phyloP scores from a whole-genome alignment of 2,797 vertebrate genomes.

The Dallia pectoralis region DNA sequence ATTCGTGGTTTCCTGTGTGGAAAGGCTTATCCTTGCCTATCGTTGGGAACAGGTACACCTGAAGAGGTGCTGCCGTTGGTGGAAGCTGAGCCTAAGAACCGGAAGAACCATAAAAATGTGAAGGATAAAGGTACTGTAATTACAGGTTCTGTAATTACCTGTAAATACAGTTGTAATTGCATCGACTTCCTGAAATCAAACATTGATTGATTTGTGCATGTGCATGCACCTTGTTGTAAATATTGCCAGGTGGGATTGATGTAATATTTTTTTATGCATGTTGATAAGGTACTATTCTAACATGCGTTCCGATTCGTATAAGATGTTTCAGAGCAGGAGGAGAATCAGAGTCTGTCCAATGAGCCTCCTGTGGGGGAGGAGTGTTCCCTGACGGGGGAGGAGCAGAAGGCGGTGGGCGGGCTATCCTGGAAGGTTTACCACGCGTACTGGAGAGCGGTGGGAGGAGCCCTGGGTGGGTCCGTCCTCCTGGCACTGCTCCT shows the following conservation, averaged over 20 bases:
- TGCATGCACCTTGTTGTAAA: neutral
- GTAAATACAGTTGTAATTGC: neutral
- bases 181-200: neutral
- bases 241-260: neutral
- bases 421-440: conserved; percentile 86
- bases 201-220: neutral
- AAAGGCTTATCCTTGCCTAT: neutral
- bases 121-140: conserved; percentile 68
- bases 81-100: conserved; percentile 71
- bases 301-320: neutral
- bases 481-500: conserved; percentile 83
- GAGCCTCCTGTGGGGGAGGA: conserved; percentile 36
- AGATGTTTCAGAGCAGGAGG: conserved; percentile 48
- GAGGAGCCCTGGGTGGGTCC: conserved; percentile 72
- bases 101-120: conserved; percentile 38
- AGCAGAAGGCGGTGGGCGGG: conserved; percentile 87
- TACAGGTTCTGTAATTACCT: neutral
- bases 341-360: conserved; percentile 32
- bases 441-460: conserved; percentile 86
- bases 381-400: conserved; percentile 63
- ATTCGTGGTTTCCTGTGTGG: neutral
- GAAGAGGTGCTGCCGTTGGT: conserved; percentile 85
- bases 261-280: no score
- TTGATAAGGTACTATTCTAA: neutral
- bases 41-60: conserved; percentile 79